Conservation (phyloP, 2,113 vertebrate species). For the Vanacampus margaritifer region DNA sequence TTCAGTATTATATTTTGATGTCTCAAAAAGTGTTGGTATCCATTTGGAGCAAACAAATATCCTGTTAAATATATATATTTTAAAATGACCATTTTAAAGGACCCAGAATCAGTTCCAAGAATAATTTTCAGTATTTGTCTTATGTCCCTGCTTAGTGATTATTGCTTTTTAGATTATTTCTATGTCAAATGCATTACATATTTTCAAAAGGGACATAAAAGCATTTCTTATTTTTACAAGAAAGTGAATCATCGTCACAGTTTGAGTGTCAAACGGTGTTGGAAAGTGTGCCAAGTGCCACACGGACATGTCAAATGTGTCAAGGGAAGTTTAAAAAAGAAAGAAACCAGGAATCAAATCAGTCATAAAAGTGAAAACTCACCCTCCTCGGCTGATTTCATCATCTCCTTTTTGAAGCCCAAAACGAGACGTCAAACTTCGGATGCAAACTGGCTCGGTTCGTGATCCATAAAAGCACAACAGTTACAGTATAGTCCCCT, state of each 20-base stretch:
- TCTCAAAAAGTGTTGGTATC: too few relatives aligned
- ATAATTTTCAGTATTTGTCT: too few relatives aligned
- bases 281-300: background rate
- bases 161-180: too few relatives aligned
- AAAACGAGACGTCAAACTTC: conserved; percentile 38
- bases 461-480: conserved; percentile 58
- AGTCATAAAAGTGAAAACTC: conserved; percentile 23
- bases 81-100: too few relatives aligned
- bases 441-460: conserved; percentile 22
- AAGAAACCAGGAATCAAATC: background rate
- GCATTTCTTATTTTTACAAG: background rate
- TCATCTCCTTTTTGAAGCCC: conserved; percentile 31
- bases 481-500: conserved; percentile 24
- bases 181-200: too few relatives aligned
- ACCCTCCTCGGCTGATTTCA: conserved; percentile 77
- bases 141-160: too few relatives aligned
- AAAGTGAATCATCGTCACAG: background rate
- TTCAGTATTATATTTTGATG: too few relatives aligned
- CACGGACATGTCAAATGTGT: background rate
- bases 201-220: too few relatives aligned
- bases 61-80: too few relatives aligned
- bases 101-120: too few relatives aligned
- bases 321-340: background rate
- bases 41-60: too few relatives aligned
- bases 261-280: too few relatives aligned